These are phyloP conservation scores for Protaetia brevitarsis DNA, from an alignment of 1,140 invertebrate genomes.

Conservation along the genomic window DNA sequence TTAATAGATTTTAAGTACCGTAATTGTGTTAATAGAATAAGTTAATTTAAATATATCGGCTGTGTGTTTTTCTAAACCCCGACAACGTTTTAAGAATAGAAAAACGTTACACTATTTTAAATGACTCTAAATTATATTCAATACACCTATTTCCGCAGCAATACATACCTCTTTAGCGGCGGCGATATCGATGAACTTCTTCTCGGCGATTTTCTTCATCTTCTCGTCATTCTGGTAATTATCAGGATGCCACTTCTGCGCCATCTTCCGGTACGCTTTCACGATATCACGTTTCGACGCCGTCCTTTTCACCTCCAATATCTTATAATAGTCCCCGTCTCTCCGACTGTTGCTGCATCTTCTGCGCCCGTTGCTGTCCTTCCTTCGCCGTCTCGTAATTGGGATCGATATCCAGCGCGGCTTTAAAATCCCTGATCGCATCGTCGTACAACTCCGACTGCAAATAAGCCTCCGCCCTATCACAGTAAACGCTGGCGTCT, in stretches of 20 bases:
- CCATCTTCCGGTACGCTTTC: conserved; percentile 96
- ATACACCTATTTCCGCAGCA: not conserved
- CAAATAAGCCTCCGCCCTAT: conserved; percentile 90
- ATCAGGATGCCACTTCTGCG: conserved; percentile 99
- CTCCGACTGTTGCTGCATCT: conserved; percentile 90
- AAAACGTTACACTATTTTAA: too few relatives aligned
- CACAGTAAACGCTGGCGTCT: conserved; percentile 79
- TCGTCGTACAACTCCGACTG: conserved; percentile 89
- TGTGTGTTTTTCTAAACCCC: too few relatives aligned
- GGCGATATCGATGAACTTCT: conserved; percentile 98
- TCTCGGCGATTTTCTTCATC: conserved; percentile 90
- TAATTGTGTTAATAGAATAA: too few relatives aligned
- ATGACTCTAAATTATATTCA: not conserved
- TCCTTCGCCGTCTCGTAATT: conserved; percentile 81
- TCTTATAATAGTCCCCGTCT: conserved; percentile 98
- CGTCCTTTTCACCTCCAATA: conserved; percentile 76
- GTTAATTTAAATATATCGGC: too few relatives aligned
- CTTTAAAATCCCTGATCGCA: conserved; percentile 78
- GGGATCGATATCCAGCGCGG: conserved; percentile 83
- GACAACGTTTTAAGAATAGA: too few relatives aligned
- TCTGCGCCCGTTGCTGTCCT: conserved; percentile 85
- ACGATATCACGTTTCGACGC: conserved; percentile 91
- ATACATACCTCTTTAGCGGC: conserved; percentile 91
- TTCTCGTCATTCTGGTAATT: conserved; percentile 86
- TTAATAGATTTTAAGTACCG: too few relatives aligned